Evolutionary conservation across 2,888 invertebrate genomes (phyloP), one percentile per base, ranked within the genome.

Genomic region (Phaonia tiefii): DNA sequence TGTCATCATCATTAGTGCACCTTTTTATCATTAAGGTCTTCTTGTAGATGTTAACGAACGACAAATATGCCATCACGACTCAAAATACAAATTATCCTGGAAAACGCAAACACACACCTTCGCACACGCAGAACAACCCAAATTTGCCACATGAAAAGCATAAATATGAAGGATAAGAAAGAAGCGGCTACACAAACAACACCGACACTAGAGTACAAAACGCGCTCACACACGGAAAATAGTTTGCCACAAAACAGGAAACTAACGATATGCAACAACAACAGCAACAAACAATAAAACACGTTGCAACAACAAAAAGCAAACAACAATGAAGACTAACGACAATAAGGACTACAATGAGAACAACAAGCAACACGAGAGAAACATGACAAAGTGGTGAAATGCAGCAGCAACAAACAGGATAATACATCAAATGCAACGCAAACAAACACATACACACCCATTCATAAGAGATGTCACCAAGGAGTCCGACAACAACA

Each of bases 301-400:
- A 31, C 3, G 31, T 5, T 31, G 31, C 31, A 31, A 37, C 79
- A 49, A 69, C 58, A 31, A 31, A 5, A 31, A 31, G 8, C 8
- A 31, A 31, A 56, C 39, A 67, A 39, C n/a, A 65, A 46, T 20
- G 8, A 15, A 25, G 37, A 31, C 44, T 44, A 31, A 31, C 25
- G 20, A 31, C n/a, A 67, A 54, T n/a, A 17, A 37, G 39, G 31
- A 31, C 31, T 31, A 8, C 37, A 44, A 46, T 11, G 37, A 44
- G 44, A 37, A 71, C 37, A 67, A 11, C 10, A 67, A 65, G 22
- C 10, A 26, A 67, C 20, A 31, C 31, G 8, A 31, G 31, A 31
- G 31, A 31, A 79, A 72, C 44, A 77, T 82, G 77, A 78, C 83
- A 83, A 83, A 83, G 81, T 83, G 77, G 67, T 75, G 77, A 82